A percentile compares a stretch with the other conserved stretches of the same genome.
Conservation (phyloP, 1,140 invertebrate species). For the Ips nitidus region DNA sequence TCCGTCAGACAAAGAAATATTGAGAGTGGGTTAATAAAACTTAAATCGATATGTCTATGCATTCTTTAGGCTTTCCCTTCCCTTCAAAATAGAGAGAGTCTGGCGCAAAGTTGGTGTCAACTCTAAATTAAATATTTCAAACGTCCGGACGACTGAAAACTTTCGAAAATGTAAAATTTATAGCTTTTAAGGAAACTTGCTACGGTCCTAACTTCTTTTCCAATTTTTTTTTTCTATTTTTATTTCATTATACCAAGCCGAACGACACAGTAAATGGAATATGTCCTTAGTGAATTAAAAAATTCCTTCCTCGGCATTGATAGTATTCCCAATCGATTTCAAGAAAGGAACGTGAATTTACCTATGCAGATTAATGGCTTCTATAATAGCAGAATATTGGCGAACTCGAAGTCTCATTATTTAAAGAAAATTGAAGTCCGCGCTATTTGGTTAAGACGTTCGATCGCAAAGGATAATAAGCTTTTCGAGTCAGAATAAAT, state of each 20-base stretch:
- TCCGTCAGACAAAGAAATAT: slow-evolving; percentile 30
- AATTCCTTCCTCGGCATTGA: slow-evolving; percentile 2
- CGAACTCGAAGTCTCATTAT: slow-evolving; percentile 21
- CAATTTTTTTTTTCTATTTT: slow-evolving; percentile 24
- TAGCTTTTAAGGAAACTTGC: slow-evolving; percentile 33
- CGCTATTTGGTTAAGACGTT: slow-evolving; percentile 26
- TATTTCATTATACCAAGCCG: slow-evolving; percentile 16
- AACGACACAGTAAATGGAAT: not conserved
- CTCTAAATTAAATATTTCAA: slow-evolving; percentile 39
- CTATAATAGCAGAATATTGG: slow-evolving; percentile 25
- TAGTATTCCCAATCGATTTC: slow-evolving; percentile 2
- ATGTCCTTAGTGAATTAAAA: slow-evolving; percentile 26
- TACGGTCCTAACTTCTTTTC: slow-evolving; percentile 29
- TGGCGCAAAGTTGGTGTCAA: slow-evolving; percentile 36
- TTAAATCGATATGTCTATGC: slow-evolving; percentile 38
- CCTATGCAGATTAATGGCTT: slow-evolving; percentile 32
- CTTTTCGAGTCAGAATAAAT: slow-evolving; percentile 23
- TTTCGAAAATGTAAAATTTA: slow-evolving; percentile 39
- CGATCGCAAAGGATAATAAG: slow-evolving; percentile 21
- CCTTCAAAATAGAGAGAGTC: slow-evolving; percentile 30
- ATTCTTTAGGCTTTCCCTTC: slow-evolving; percentile 27
- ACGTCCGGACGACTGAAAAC: slow-evolving; percentile 32
- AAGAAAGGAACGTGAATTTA: slow-evolving; percentile 15
- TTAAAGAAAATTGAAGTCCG: slow-evolving; percentile 28
- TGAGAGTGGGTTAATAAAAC: slow-evolving; percentile 33